Evolutionary conservation across 2,113 vertebrate species (phyloP).

Genomic region (Lagopus muta): DNA sequence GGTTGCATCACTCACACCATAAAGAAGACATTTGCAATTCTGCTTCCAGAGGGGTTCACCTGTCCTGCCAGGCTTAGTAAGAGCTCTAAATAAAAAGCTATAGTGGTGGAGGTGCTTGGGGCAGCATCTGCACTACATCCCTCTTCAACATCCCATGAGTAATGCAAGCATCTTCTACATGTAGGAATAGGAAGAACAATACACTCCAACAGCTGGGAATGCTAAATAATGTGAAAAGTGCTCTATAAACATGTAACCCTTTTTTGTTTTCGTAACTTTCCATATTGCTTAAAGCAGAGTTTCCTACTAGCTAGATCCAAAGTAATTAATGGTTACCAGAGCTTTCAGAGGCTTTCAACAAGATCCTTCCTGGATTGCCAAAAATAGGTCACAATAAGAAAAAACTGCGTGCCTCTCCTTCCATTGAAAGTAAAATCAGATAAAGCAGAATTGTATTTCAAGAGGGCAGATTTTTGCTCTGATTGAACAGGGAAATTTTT

Average conservation of each 20-base stretch:
- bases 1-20: neutral
- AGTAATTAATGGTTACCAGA: neutral
- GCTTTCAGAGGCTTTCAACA: neutral
- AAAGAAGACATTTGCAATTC: neutral
- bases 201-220: neutral
- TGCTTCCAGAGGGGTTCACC: neutral
- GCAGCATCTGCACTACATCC: neutral
- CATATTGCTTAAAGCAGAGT: neutral
- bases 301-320: neutral
- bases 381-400: neutral
- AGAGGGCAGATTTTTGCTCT: neutral
- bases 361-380: neutral
- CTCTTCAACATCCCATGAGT: neutral
- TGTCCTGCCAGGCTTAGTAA: neutral
- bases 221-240: neutral
- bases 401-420: neutral
- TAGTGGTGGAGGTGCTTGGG: neutral
- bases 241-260: neutral
- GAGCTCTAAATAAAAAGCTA: neutral
- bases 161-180: neutral
- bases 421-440: neutral
- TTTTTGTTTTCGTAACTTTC: constrained; percentile 10
- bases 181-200: neutral
- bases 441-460: neutral
- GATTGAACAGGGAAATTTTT: neutral